Evolutionary conservation across 2,797 vertebrate genomes (phyloP).

Genomic region (Mycteria americana): DNA sequence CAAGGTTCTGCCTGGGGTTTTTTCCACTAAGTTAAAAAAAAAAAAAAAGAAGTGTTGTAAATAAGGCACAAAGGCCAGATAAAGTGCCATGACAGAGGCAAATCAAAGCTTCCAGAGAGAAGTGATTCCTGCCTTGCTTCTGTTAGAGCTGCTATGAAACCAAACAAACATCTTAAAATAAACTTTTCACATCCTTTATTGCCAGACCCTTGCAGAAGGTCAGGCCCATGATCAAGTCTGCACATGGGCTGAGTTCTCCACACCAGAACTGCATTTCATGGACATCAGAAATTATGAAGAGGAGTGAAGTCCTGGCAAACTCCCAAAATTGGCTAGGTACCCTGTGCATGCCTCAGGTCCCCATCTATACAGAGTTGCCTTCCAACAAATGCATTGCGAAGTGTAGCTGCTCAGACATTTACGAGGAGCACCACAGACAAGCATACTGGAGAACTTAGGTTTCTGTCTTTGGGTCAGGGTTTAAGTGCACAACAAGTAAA

Average conservation of each 20-base stretch:
- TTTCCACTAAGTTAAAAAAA: background rate
- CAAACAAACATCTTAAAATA: background rate
- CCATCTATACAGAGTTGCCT: background rate
- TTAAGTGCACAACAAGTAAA: background rate
- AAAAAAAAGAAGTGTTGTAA: background rate
- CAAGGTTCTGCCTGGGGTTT: background rate
- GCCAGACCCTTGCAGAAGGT: background rate
- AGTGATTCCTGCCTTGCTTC: background rate
- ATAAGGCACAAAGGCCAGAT: background rate
- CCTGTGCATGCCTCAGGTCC: background rate
- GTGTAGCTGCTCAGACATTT: background rate
- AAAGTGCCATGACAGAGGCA: background rate
- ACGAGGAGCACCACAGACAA: background rate
- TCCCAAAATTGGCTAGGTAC: background rate
- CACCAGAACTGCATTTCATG: background rate
- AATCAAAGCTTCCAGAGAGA: background rate
- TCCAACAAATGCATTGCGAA: background rate
- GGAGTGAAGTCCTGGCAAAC: background rate
- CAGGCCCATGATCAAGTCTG: background rate
- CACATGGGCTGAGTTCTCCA: background rate
- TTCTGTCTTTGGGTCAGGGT: background rate
- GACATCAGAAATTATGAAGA: background rate
- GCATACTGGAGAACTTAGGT: background rate
- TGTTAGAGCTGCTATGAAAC: background rate
- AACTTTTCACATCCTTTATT: background rate